Conservation (phyloP, 2,797 vertebrate genomes). For the Enteromius anoplus region DNA sequence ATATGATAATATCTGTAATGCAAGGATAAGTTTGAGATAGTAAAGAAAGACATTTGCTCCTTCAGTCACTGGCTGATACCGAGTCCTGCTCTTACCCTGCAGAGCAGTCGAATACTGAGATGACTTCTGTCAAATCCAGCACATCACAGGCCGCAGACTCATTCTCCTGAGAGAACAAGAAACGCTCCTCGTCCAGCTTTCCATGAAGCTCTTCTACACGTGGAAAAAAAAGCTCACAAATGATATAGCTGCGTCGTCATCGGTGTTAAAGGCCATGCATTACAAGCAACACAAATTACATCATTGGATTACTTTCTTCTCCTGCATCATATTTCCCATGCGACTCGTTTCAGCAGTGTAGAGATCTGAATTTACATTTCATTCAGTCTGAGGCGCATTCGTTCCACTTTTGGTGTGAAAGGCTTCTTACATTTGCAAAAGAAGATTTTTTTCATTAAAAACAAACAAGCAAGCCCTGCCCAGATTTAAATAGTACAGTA, state of each 20-base stretch:
- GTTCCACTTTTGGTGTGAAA: no score
- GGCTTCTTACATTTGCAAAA: no score
- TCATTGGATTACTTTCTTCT: no score
- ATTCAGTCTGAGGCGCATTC: no score
- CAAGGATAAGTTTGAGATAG: neutral
- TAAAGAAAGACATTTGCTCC: neutral
- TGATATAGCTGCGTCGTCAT: neutral
- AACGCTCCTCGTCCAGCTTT: slow-evolving; percentile 80
- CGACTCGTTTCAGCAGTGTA: no score
- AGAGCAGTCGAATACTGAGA: slow-evolving; percentile 70
- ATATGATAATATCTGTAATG: neutral
- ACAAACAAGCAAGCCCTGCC: no score
- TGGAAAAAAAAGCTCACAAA: neutral
- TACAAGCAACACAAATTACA: no score
- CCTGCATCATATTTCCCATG: no score
- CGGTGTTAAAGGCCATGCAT: no score
- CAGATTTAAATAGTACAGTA: no score
- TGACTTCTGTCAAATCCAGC: slow-evolving; percentile 76
- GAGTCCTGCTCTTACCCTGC: slow-evolving; percentile 24
- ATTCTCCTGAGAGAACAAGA: slow-evolving; percentile 79
- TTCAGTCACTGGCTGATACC: neutral
- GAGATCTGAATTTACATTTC: no score
- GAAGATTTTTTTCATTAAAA: no score
- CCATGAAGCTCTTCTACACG: slow-evolving; percentile 77
- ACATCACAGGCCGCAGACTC: slow-evolving; percentile 78